Evolutionary conservation across 2,797 vertebrate species (phyloP).

Genomic region (Nyctibius grandis): DNA sequence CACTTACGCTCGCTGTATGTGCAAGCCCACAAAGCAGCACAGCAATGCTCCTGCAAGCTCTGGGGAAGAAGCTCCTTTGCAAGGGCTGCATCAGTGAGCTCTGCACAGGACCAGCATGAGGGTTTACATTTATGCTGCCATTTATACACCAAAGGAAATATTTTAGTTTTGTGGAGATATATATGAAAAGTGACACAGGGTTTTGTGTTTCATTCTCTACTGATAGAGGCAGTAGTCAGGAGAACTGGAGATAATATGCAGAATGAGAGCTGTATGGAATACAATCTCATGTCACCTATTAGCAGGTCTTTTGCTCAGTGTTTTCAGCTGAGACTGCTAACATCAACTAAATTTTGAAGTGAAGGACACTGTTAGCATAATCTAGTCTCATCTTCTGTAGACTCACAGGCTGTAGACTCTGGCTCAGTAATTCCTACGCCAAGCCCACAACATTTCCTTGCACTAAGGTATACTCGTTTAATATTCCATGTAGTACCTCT

Average conservation of each 20-base stretch:
- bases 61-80: neutral
- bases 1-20: fast-evolving
- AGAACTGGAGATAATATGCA: neutral
- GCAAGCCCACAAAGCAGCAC: no score
- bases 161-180: neutral
- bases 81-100: neutral
- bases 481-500: neutral
- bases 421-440: neutral
- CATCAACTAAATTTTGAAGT: neutral
- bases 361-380: neutral
- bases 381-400: neutral
- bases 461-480: neutral
- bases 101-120: neutral
- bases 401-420: neutral
- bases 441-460: neutral
- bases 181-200: neutral
- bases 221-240: neutral
- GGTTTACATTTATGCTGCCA: neutral
- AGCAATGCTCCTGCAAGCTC: no score
- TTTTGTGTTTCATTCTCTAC: neutral
- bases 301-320: neutral
- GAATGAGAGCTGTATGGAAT: neutral
- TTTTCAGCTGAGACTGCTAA: neutral
- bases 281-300: neutral
- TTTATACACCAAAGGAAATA: neutral